Conservation (phyloP, 2,888 invertebrate species). For the Leucophenga maculata region DNA sequence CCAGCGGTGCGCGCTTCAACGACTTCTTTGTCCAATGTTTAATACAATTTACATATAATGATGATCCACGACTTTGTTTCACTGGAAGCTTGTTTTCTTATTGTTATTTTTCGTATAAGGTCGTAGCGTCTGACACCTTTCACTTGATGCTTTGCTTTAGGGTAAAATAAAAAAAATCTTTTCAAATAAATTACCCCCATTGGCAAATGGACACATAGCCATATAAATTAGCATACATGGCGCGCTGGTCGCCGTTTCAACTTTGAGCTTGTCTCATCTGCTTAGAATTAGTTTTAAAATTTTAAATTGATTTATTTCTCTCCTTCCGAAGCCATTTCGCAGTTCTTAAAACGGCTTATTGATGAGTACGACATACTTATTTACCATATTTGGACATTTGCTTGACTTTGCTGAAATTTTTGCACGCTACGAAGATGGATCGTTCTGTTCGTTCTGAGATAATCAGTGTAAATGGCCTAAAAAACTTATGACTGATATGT, state of each 20-base stretch:
- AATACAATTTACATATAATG: slow-evolving; percentile 1
- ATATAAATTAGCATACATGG: slow-evolving; percentile 2
- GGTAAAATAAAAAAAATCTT: slow-evolving; percentile 31
- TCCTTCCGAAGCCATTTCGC: not conserved
- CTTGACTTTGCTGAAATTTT: no score
- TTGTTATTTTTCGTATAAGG: not conserved
- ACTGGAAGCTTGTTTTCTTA: no score
- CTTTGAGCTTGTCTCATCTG: slow-evolving; percentile 1
- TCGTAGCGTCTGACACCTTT: slow-evolving; percentile 14
- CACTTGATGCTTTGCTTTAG: slow-evolving; percentile 11
- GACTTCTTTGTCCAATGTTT: not conserved
- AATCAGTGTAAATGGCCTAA: no score
- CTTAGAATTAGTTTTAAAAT: not conserved
- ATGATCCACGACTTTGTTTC: slow-evolving; percentile 9
- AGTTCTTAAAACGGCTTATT: no score
- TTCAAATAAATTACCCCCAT: slow-evolving; percentile 1
- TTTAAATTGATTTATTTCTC: slow-evolving; percentile 1
- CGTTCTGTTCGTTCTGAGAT: no score
- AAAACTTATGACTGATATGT: no score
- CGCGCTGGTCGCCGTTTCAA: slow-evolving; percentile 4
- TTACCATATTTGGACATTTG: no score
- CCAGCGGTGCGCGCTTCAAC: not conserved
- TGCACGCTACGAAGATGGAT: no score
- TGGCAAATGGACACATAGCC: not conserved
- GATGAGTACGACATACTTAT: no score